phyloP scores from a whole-genome alignment of 2,888 invertebrate species.

The Caradrina kadenii region DNA sequence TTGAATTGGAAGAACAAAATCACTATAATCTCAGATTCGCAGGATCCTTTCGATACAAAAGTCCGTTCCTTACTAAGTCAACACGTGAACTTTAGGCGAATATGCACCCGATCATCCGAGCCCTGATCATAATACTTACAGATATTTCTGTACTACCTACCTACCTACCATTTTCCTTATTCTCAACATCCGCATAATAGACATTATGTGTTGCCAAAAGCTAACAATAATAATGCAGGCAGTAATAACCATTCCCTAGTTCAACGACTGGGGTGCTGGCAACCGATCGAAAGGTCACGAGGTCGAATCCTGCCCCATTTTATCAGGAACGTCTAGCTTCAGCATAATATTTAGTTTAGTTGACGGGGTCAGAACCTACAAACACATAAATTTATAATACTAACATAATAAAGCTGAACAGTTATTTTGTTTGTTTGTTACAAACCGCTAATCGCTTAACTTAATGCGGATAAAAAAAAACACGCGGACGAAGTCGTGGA shows the following conservation, averaged over 20 bases:
- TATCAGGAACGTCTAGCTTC: slow-evolving; percentile 6
- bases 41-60: too few relatives aligned
- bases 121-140: slow-evolving; percentile 5
- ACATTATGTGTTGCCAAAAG: slow-evolving; percentile 26
- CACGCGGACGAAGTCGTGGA: too few relatives aligned
- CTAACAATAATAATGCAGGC: slow-evolving; percentile 40
- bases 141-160: not conserved
- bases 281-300: slow-evolving; percentile 47
- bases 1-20: too few relatives aligned
- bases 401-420: too few relatives aligned
- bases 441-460: too few relatives aligned
- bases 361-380: not conserved
- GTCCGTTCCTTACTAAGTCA: too few relatives aligned
- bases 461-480: too few relatives aligned
- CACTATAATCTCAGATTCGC: too few relatives aligned
- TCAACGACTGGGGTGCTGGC: slow-evolving; percentile 39
- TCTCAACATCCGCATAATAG: slow-evolving; percentile 16
- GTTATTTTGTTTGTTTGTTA: too few relatives aligned
- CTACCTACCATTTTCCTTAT: slow-evolving; percentile 14
- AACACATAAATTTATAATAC: too few relatives aligned
- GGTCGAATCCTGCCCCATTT: slow-evolving; percentile 45
- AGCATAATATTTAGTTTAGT: slow-evolving; percentile 32
- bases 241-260: slow-evolving; percentile 39
- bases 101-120: too few relatives aligned
- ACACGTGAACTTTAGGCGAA: too few relatives aligned